phyloP scores from a whole-genome alignment of 2,888 invertebrate species.

The Thera obeliscata region DNA sequence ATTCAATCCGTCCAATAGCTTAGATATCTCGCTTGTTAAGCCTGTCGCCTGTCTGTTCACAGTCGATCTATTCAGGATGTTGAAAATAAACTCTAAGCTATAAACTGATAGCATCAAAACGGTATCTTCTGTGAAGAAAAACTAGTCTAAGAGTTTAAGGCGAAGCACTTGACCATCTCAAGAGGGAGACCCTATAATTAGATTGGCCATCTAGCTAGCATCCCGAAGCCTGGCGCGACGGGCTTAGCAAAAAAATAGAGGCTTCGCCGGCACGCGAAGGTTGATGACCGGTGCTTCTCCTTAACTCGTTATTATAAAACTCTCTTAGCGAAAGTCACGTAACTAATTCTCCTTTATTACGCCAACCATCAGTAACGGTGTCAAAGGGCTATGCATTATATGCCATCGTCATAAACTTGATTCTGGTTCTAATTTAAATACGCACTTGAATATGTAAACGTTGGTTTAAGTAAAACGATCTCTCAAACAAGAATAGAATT shows the following conservation, averaged over 20 bases:
- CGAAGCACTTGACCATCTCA: conserved; percentile 57
- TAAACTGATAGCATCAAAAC: conserved; percentile 44
- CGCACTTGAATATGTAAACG: not conserved
- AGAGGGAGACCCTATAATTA: conserved; percentile 73
- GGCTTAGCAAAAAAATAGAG: conserved; percentile 75
- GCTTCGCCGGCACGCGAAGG: conserved; percentile 64
- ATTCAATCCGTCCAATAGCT: conserved; percentile 26
- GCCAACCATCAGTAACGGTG: conserved; percentile 31
- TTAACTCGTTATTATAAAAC: conserved; percentile 67
- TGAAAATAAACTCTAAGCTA: conserved; percentile 36
- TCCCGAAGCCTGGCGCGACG: conserved; percentile 62
- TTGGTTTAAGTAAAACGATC: not conserved
- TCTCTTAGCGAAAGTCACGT: conserved; percentile 61
- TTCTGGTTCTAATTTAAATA: conserved; percentile 22
- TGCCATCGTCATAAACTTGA: conserved; percentile 21
- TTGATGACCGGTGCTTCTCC: conserved; percentile 69
- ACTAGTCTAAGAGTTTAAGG: conserved; percentile 58
- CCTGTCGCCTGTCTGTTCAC: conserved; percentile 26
- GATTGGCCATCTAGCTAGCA: conserved; percentile 71
- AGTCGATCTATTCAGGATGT: conserved; percentile 34
- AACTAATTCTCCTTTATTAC: conserved; percentile 49
- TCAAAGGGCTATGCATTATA: conserved; percentile 44
- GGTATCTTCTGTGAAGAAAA: conserved; percentile 52
- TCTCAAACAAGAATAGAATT: not conserved
- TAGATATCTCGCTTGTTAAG: conserved; percentile 29